Evolutionary conservation across 2,797 vertebrate species (phyloP).

Genomic region (Sebastes oblongus): DNA sequence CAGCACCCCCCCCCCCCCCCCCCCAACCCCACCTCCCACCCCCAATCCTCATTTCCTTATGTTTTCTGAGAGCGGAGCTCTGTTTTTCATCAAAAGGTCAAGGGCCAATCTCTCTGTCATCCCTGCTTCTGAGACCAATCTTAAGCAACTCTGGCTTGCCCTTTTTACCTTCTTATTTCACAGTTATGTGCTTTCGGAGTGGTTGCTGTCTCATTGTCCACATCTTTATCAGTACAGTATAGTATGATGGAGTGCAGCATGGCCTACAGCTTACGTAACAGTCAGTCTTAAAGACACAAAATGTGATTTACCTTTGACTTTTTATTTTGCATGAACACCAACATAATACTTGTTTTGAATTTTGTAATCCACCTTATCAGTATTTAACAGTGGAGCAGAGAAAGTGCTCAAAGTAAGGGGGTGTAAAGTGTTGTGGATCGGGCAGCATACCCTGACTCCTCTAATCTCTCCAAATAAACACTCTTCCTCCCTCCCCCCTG

Average conservation of each 20-base stretch:
- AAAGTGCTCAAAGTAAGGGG: constrained; percentile 48
- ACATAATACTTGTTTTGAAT: constrained; percentile 1
- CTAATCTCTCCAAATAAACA: constrained; percentile 79
- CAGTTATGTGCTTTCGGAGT: not conserved
- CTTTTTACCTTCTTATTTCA: constrained; percentile 13
- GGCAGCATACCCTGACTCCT: constrained; percentile 59
- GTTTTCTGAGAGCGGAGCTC: constrained; percentile 56
- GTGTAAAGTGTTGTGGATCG: constrained; percentile 48
- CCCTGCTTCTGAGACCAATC: constrained; percentile 24
- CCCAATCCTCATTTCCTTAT: constrained; percentile 66
- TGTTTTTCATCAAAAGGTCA: constrained; percentile 75
- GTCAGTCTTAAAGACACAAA: not conserved
- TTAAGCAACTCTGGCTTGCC: not conserved
- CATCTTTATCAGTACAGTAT: not conserved
- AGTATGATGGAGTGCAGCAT: not conserved
- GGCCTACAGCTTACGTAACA: not conserved
- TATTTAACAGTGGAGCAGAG: constrained; percentile 32
- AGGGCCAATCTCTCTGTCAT: constrained; percentile 43
- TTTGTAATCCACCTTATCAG: constrained; percentile 30
- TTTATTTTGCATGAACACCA: not conserved
- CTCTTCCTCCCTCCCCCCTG: constrained; percentile 51
- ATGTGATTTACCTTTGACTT: not conserved
- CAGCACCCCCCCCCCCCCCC: constrained; percentile 27
- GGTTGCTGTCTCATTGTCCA: not conserved
- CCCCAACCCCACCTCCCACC: constrained; percentile 2